A percentile compares a stretch with the other conserved stretches of the same genome.
Evolutionary conservation across 2,113 vertebrate genomes (phyloP).

Genomic region (Notothenia coriiceps): DNA sequence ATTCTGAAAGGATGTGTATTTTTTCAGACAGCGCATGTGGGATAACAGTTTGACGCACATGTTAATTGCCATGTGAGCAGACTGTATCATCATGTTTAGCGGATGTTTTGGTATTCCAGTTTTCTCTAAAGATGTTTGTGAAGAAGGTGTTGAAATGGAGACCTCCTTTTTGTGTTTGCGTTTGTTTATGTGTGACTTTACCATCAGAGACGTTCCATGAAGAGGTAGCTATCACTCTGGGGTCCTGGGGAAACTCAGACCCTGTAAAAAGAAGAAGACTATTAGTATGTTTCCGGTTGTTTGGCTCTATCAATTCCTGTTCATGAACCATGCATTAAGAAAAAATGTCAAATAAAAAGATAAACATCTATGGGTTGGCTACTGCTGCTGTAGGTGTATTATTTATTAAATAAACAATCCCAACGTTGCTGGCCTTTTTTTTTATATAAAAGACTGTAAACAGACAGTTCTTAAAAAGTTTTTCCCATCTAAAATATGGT

Average conservation of each 20-base stretch:
- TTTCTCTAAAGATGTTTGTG: not conserved
- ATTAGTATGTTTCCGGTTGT: slow-evolving; percentile 25
- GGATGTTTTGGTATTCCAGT: slow-evolving; percentile 16
- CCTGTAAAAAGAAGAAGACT: slow-evolving; percentile 80
- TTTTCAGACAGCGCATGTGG: slow-evolving; percentile 14
- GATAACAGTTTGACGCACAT: not conserved
- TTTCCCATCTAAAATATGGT: slow-evolving; percentile 7
- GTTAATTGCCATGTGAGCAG: slow-evolving; percentile 12
- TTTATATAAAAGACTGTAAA: not conserved
- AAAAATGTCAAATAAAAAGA: not conserved
- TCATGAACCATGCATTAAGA: no score
- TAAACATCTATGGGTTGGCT: not conserved
- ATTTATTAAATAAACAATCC: not conserved
- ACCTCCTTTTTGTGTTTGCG: slow-evolving; percentile 2
- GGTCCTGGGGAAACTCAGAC: slow-evolving; percentile 87
- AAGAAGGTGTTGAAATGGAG: not conserved
- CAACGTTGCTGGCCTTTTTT: not conserved
- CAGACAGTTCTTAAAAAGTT: not conserved
- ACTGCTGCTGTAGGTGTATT: not conserved
- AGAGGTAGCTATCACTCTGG: slow-evolving; percentile 87
- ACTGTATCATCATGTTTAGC: not conserved
- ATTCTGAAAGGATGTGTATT: slow-evolving; percentile 18
- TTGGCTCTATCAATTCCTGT: not conserved
- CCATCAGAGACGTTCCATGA: slow-evolving; percentile 93
- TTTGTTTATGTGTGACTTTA: slow-evolving; percentile 71